Percentiles rank a stretch among this genome's conserved stretches.
These are phyloP conservation scores for Rhynchotus rufescens DNA, from an alignment of 2,797 vertebrate genomes.

Conservation along the genomic window DNA sequence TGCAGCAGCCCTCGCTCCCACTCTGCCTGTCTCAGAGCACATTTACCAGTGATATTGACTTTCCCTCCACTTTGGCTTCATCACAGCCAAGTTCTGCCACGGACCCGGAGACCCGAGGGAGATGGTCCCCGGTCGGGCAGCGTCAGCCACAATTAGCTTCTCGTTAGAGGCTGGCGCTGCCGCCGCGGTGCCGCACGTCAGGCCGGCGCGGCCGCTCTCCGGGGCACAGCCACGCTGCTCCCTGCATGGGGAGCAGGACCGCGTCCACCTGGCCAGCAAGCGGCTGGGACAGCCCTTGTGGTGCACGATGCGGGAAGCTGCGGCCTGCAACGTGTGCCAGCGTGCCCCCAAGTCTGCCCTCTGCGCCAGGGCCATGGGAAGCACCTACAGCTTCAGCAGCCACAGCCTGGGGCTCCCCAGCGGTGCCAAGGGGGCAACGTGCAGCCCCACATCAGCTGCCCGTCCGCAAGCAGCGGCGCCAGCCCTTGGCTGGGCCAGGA, in stretches of 20 bases:
- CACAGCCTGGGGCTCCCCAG: background rate
- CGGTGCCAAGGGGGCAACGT: background rate
- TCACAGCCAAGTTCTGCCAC: background rate
- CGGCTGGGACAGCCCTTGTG: too few relatives aligned
- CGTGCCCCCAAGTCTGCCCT: too few relatives aligned
- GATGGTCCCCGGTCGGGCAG: background rate
- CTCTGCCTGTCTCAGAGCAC: background rate
- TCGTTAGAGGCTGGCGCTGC: background rate
- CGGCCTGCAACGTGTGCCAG: too few relatives aligned
- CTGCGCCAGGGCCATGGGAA: too few relatives aligned
- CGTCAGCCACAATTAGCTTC: background rate
- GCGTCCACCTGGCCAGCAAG: too few relatives aligned
- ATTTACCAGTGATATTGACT: background rate
- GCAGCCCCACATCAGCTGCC: background rate
- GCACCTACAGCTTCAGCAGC: too few relatives aligned
- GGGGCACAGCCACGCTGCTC: fast-evolving
- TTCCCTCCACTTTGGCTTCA: background rate
- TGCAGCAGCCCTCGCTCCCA: background rate
- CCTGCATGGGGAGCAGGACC: background rate
- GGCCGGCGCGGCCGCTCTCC: background rate
- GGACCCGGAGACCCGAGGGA: background rate
- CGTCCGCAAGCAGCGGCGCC: background rate
- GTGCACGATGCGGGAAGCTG: too few relatives aligned
- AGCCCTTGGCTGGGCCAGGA: background rate
- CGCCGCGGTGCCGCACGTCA: background rate